Evolutionary conservation across 2,797 vertebrate genomes (phyloP), one percentile per base, ranked within the genome.

Genomic region (Naso thynnoides): DNA sequence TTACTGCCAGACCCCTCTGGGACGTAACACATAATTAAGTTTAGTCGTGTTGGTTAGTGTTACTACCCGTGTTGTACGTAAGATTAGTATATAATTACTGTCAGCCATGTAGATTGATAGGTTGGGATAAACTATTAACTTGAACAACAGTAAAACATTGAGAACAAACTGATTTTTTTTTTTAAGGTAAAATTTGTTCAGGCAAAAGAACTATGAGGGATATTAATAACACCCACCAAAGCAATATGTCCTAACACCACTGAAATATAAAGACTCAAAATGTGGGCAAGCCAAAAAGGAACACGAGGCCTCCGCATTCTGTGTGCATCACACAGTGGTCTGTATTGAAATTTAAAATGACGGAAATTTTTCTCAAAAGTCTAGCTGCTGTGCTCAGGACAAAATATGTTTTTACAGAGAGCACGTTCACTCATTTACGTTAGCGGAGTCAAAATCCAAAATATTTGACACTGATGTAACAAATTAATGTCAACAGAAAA

Each of bases 311-410:
- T 54, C 19, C 1, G n/a, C 10, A 6, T n/a, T 54, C 53, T 48
- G 26, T 27, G 10, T 55, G 60, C 8, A 48, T 73, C 74, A 82
- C 45, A 1, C 3, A 3, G 45, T 16, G 57, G 60, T 41, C 63
- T 68, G 18, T 31, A 24, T 2, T 48, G 63, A 81, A 81, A 81
- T 75, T 36, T n/a, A n/a, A n/a, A n/a, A n/a, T n/a, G 2, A 2
- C 19, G 68, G 50, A 75, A 61, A 45, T 58, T 67, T 67, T 4
- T n/a, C 13, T 31, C 73, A 82, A 67, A 29, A 21, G 16, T n/a
- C 16, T 23, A 60, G 26, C 33, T 24, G 18, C 33, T 66, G 26
- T 47, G 76, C 44, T 65, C 24, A 62, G 23, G 8, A 56, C 36
- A 15, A 50, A 63, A 59, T 21, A 7, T 26, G 2, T 13, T 1